Evolutionary conservation across 2,888 invertebrate species (phyloP), one percentile per base, ranked within the genome.

Genomic region (Ferdinandea cuprea): DNA sequence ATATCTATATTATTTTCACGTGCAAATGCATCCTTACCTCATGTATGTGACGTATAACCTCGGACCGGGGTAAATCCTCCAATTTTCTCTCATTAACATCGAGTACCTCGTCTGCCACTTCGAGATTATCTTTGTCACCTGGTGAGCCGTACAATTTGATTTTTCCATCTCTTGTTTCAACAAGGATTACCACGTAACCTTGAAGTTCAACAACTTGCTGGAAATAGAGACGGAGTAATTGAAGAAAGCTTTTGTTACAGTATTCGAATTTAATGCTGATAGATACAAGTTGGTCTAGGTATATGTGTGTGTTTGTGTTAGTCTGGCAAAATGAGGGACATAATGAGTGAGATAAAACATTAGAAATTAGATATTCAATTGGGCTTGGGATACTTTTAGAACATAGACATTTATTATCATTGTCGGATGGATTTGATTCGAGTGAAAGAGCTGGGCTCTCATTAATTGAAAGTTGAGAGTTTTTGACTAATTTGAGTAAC

Each of bases 101-200:
- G 92, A 99, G 93, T 90, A 99, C 98, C 92, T 99, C 99, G 92
- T 99, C 98, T 81, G 97, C 98, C 88, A 98, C 95, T 92, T 98
- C 97, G 92, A 98, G 92, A 92, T 95, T 95, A 92, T 98, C 98
- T 91, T 96, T 95, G 90, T 98, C 98, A 73, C 98, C 98, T 85
- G 96, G 96, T 85, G 96, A 97, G 87, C 97, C 98, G 90, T 97
- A 98, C 86, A 98, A 92, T 92, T 97, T 98, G 88, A 97, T 96
- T 92, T 96, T 96, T 91, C 97, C 97, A 92, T 97, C 97, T 91
- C 96, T 96, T 89, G 97, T 96, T 92, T 97, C 97, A 87, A 97
- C 97, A 90, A 98, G 93, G 90, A 98, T 97, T 91, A 98, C 97
- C 90, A 98, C 97, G 92, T 98, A 98, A 89, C 98, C 98, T 89